Evolutionary conservation across 2,113 vertebrate genomes (phyloP).

Genomic region (Pavo muticus): DNA sequence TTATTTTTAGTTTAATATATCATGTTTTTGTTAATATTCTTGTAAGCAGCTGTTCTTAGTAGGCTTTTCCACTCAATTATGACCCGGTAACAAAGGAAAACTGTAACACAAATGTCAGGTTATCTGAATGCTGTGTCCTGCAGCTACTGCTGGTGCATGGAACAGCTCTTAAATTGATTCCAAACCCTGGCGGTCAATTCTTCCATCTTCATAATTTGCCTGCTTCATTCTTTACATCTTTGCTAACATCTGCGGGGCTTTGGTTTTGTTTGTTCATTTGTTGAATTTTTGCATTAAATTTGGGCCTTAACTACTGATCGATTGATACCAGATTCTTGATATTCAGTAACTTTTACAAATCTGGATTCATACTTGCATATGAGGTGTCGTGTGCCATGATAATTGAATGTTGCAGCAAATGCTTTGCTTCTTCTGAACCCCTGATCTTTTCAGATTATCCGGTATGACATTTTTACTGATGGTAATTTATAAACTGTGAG

Average conservation of each 20-base stretch:
- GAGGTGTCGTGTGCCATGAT: neutral
- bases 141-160: neutral
- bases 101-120: neutral
- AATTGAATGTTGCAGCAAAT: neutral
- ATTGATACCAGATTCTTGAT: neutral
- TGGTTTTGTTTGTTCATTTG: neutral
- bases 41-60: neutral
- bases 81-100: neutral
- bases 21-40: neutral
- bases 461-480: neutral
- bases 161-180: neutral
- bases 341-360: neutral
- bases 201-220: neutral
- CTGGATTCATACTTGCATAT: neutral
- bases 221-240: neutral
- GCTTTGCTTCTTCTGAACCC: neutral
- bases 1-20: neutral
- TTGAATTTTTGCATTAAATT: neutral
- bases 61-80: neutral
- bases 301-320: neutral
- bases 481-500: neutral
- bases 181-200: neutral
- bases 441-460: neutral
- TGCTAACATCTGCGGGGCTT: neutral
- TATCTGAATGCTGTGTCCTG: neutral